These are phyloP conservation scores for Oreochromis aureus DNA, from an alignment of 2,113 vertebrate genomes.

Conservation along the genomic window DNA sequence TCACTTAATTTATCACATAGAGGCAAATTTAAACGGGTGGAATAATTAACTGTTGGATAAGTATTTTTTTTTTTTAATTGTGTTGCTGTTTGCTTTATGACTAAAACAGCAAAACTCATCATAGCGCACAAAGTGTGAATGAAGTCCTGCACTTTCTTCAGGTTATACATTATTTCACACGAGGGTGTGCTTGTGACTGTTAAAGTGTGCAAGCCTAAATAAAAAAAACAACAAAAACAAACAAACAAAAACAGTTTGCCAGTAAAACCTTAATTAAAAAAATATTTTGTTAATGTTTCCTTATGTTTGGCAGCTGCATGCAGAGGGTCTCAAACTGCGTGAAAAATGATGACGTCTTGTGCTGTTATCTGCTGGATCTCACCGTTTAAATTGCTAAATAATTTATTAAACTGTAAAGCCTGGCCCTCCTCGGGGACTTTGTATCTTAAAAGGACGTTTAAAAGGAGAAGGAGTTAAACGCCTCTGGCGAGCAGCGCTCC, in stretches of 20 bases:
- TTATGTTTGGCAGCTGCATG: conserved; percentile 19
- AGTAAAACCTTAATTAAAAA: neutral
- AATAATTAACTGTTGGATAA: neutral
- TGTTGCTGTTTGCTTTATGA: neutral
- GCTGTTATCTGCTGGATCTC: conserved; percentile 61
- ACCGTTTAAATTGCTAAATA: conserved; percentile 75
- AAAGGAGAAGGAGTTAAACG: conserved; percentile 65
- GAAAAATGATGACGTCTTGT: conserved; percentile 40
- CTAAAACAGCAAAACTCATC: neutral
- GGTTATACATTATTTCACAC: neutral
- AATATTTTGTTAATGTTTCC: neutral
- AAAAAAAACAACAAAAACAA: neutral
- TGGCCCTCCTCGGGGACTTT: conserved; percentile 69
- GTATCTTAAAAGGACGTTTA: conserved; percentile 73
- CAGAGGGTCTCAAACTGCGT: conserved; percentile 18
- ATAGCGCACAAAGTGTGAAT: neutral
- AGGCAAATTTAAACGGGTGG: neutral
- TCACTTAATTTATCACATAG: neutral
- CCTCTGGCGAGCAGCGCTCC: conserved; percentile 69
- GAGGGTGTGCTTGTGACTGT: neutral
- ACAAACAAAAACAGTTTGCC: neutral
- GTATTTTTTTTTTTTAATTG: fast-evolving
- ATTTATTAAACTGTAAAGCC: conserved; percentile 73
- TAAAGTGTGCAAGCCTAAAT: neutral
- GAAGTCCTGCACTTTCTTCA: neutral